These are phyloP conservation scores for Chrysolina americana DNA, from an alignment of 2,888 invertebrate species.

Conservation along the genomic window DNA sequence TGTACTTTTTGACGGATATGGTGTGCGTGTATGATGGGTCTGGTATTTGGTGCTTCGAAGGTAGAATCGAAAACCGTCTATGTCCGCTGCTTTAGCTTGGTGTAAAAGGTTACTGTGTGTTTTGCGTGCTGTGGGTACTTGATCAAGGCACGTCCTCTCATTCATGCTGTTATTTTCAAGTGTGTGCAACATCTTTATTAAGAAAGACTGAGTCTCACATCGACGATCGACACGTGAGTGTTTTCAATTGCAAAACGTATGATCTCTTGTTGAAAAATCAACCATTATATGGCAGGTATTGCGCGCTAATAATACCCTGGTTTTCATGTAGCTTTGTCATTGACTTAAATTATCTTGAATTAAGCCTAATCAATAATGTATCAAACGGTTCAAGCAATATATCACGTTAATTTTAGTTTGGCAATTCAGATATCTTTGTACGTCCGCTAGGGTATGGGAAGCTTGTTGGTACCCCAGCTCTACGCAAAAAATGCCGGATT, in stretches of 20 bases:
- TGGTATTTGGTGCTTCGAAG: constrained; percentile 32
- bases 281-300: no score
- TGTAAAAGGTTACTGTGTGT: constrained; percentile 39
- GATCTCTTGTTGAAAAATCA: no score
- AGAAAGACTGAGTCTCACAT: not conserved
- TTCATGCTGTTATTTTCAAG: constrained; percentile 38
- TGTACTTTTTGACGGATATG: constrained; percentile 33
- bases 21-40: not conserved
- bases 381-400: no score
- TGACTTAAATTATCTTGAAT: no score
- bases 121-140: constrained; percentile 37
- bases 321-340: no score
- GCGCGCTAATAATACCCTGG: no score
- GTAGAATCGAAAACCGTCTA: constrained; percentile 31
- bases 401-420: no score
- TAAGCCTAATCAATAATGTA: no score
- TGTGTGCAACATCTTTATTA: constrained; percentile 33
- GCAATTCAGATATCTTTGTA: no score
- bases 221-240: not conserved
- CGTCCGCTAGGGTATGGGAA: no score
- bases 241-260: not conserved
- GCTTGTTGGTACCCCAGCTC: no score
- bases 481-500: no score
- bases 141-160: constrained; percentile 39
- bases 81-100: constrained; percentile 49